phyloP scores from a whole-genome alignment of 2,797 vertebrate species.

The Mus caroli region DNA sequence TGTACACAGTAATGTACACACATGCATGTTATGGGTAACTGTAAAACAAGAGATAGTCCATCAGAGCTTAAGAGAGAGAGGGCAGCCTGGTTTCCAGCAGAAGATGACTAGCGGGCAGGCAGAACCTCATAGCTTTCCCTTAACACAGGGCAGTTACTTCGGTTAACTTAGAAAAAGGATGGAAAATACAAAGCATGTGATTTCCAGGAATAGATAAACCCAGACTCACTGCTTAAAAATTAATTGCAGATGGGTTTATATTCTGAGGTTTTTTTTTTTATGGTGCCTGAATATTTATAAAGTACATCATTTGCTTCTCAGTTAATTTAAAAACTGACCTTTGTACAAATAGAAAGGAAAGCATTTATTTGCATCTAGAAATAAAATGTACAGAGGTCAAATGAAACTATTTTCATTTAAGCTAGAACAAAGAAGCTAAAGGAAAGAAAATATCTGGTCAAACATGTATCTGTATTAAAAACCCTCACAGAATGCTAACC shows the following conservation, averaged over 20 bases:
- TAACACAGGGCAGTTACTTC: not conserved
- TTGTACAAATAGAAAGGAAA: conserved; percentile 6
- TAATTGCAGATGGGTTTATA: conserved; percentile 49
- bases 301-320: not conserved
- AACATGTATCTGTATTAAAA: conserved; percentile 1
- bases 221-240: conserved; percentile 41
- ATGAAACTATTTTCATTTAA: conserved; percentile 32
- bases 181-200: conserved; percentile 40
- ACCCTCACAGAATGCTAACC: not conserved
- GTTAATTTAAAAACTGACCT: conserved; percentile 57
- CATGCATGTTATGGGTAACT: not conserved
- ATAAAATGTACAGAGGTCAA: conserved; percentile 13
- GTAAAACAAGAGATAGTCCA: not conserved
- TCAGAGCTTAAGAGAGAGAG: conserved; percentile 26
- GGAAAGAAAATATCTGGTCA: conserved; percentile 49
- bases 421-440: conserved; percentile 50
- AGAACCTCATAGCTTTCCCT: not conserved
- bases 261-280: conserved; percentile 19
- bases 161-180: conserved; percentile 24
- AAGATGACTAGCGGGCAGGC: not conserved
- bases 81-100: not conserved
- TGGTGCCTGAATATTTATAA: conserved; percentile 38
- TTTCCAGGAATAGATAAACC: not conserved
- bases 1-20: not conserved
- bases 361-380: not conserved